Evolutionary conservation across 2,113 vertebrate species (phyloP).

Genomic region (Apodemus speciosus): DNA sequence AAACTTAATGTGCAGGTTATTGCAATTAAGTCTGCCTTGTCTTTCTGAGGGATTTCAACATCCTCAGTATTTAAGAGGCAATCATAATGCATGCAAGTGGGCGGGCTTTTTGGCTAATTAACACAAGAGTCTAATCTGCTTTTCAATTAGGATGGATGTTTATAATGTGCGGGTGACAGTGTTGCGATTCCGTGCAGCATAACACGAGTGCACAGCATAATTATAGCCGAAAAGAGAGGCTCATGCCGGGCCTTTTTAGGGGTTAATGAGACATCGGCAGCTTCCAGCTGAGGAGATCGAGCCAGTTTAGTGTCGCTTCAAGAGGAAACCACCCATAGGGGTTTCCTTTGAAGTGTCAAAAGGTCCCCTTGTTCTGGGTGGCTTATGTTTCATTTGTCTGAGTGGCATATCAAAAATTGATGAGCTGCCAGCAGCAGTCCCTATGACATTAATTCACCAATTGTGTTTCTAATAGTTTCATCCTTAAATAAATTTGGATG

Average conservation of each 20-base stretch:
- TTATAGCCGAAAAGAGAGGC: slow-evolving; percentile 93
- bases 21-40: slow-evolving; percentile 97
- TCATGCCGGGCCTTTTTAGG: slow-evolving; percentile 99
- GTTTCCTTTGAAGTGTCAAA: slow-evolving; percentile 99
- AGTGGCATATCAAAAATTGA: slow-evolving; percentile 99
- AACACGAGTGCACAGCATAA: slow-evolving; percentile 90
- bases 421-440: slow-evolving; percentile 97
- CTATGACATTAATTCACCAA: slow-evolving; percentile 98
- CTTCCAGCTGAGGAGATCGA: slow-evolving; percentile 94
- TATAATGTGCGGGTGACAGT: slow-evolving; percentile 90
- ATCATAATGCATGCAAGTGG: slow-evolving; percentile 94
- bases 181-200: slow-evolving; percentile 89
- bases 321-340: slow-evolving; percentile 99
- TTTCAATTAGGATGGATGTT: slow-evolving; percentile 95
- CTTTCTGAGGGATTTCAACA: slow-evolving; percentile 94
- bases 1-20: slow-evolving; percentile 95
- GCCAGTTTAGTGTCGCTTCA: slow-evolving; percentile 95
- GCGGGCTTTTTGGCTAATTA: slow-evolving; percentile 92
- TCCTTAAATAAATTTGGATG: slow-evolving; percentile 91
- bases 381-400: slow-evolving; percentile 99
- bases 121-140: slow-evolving; percentile 90
- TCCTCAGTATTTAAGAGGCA: slow-evolving; percentile 92
- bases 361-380: slow-evolving; percentile 99
- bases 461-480: slow-evolving; percentile 92
- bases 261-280: slow-evolving; percentile 99